Conservation (phyloP, 2,888 invertebrate species). For the Apodemia mormo region DNA sequence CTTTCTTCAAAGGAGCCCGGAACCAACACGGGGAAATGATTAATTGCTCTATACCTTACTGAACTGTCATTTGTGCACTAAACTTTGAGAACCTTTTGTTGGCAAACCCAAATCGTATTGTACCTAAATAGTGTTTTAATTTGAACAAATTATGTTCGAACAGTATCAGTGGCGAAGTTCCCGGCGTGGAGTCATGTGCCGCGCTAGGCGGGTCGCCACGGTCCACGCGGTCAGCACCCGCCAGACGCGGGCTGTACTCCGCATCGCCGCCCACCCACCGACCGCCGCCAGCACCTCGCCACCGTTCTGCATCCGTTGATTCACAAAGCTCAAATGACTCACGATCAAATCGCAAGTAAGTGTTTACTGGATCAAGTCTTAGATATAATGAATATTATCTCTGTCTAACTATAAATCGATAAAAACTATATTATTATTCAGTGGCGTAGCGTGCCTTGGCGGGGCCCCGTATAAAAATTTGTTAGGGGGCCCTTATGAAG, state of each 20-base stretch:
- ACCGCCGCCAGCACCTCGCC: constrained; percentile 85
- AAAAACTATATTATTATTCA: no score
- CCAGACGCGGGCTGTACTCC: constrained; percentile 88
- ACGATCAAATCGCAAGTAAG: constrained; percentile 87
- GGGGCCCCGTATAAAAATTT: no score
- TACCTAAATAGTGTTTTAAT: not conserved
- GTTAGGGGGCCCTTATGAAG: no score
- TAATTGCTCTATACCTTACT: no score
- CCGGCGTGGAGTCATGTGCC: constrained; percentile 43
- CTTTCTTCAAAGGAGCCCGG: no score
- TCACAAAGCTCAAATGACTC: constrained; percentile 95
- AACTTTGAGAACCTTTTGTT: no score
- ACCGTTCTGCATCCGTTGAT: constrained; percentile 91
- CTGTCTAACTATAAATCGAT: no score
- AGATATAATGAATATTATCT: no score
- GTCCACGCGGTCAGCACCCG: constrained; percentile 91
- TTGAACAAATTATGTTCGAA: not conserved
- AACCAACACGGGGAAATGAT: no score
- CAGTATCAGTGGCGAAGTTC: constrained; percentile 71
- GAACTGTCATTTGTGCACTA: no score
- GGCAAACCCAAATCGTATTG: no score
- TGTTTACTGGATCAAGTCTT: constrained; percentile 9
- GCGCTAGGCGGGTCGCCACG: constrained; percentile 85
- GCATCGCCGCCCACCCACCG: constrained; percentile 89
- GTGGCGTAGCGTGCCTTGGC: no score